Evolutionary conservation across 1,140 invertebrate species (phyloP), one percentile per base, ranked within the genome.

Genomic region (Stratiolaelaps scimitus): DNA sequence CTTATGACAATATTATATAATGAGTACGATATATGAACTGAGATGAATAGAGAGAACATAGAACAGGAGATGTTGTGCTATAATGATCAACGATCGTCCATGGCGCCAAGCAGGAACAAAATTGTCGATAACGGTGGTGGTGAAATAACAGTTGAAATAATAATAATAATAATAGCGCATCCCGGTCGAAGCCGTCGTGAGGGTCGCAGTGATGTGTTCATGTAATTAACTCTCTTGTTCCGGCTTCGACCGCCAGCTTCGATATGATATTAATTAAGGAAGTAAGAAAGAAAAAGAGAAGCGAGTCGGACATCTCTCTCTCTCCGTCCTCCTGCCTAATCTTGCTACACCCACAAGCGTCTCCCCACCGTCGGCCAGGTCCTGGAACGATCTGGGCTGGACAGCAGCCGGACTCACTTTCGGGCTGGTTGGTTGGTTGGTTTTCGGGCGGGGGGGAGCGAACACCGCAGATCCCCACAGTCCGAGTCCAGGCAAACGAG

Each of bases 351-450:
- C 67, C 64, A 13, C 65, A 66, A 40, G 10, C 34, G 4, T 4
- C 34, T 40, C 34, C 34, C 34, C 5, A 40, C 10, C 34, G 34
- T 4, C 34, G 10, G 34, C 34, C 34, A 40, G 34, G 34, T 10
- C 34, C 34, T 10, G 10, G 34, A 40, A 40, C 10, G 34, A 10
- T 10, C 34, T 10, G 5, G 4, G 34, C 10, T 40, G 56, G 46
- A 43, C 56, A 43, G 7, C 64, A 65, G 2, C 67, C 67, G 45
- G 68, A 69, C 56, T 69, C 69, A 4, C 56, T 68, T 2, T 66
- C 53, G 53, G 69, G 68, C 40, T 10, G 34, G 5, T 40, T 40
- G 34, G 34, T 4, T 40, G 4, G 4, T 10, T 40, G 34, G n/a
- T 40, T 10, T 40, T 10, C 10, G 4, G 34, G 10, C 10, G 34